Evolutionary conservation across 2,888 invertebrate genomes (phyloP).

Genomic region (Mesoligia furuncula): DNA sequence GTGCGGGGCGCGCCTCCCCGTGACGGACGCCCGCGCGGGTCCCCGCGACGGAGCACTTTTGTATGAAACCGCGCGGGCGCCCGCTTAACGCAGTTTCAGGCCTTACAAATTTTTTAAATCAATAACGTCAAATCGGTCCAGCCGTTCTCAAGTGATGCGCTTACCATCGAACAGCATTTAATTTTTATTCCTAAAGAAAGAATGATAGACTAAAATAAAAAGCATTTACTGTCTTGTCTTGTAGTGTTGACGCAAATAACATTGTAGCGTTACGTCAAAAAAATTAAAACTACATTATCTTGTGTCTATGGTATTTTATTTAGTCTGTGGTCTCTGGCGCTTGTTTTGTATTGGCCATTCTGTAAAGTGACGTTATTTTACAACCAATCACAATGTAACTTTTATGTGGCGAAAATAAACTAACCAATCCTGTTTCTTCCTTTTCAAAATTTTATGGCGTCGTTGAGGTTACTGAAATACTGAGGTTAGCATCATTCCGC

Average conservation of each 20-base stretch:
- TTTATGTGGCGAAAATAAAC: accelerated
- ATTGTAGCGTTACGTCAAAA: not conserved
- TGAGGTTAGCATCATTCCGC: conserved; percentile 44
- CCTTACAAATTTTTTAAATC: not conserved
- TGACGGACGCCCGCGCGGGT: too few species aligned
- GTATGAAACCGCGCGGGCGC: too few species aligned
- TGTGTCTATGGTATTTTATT: not conserved
- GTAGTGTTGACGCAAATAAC: not conserved
- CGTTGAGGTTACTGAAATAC: conserved; percentile 3
- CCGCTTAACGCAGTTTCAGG: too few species aligned
- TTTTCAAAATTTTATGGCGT: not conserved
- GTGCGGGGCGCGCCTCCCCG: too few species aligned
- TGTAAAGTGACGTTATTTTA: accelerated
- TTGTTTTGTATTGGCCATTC: not conserved
- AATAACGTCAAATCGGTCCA: not conserved
- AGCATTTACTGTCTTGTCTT: not conserved
- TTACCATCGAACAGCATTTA: not conserved
- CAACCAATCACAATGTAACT: conserved; percentile 22
- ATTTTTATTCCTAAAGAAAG: not conserved
- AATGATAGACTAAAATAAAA: not conserved
- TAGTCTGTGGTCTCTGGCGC: not conserved
- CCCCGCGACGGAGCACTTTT: too few species aligned
- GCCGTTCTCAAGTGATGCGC: not conserved
- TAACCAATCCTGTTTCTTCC: conserved; percentile 17
- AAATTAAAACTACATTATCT: not conserved